phyloP scores from a whole-genome alignment of 2,113 vertebrate species.

The Microcebus griseorufus region DNA sequence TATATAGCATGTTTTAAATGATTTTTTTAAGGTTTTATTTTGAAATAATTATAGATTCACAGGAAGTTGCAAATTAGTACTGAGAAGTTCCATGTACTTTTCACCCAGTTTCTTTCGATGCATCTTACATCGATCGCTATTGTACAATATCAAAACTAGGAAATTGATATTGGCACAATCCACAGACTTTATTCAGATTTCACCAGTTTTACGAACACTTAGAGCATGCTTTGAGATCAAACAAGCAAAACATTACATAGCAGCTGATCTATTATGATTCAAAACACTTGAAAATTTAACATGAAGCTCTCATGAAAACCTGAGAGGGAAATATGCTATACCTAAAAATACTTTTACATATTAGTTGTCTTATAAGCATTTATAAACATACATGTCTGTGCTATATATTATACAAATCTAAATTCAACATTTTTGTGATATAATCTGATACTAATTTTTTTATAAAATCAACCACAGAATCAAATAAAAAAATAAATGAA shows the following conservation, averaged over 20 bases:
- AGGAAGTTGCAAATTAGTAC: background rate
- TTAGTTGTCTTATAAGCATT: background rate
- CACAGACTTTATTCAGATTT: background rate
- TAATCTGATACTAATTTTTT: background rate
- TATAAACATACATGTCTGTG: background rate
- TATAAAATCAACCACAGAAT: too few relatives aligned
- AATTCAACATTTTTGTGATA: conserved; percentile 12
- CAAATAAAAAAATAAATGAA: too few relatives aligned
- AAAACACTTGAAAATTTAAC: conserved; percentile 18
- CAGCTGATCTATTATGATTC: background rate
- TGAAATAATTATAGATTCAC: background rate
- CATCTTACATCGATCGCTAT: background rate
- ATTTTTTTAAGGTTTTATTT: conserved; percentile 13
- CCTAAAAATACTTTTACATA: background rate
- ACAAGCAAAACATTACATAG: background rate
- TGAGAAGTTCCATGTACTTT: background rate
- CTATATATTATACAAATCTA: background rate
- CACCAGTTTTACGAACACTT: background rate
- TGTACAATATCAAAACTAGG: background rate
- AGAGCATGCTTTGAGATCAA: background rate
- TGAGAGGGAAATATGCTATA: background rate
- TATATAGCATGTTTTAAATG: background rate
- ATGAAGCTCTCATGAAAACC: background rate
- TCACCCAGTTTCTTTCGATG: background rate
- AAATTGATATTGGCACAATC: background rate